phyloP scores from a whole-genome alignment of 2,888 invertebrate species.

The Melipona bicolor region DNA sequence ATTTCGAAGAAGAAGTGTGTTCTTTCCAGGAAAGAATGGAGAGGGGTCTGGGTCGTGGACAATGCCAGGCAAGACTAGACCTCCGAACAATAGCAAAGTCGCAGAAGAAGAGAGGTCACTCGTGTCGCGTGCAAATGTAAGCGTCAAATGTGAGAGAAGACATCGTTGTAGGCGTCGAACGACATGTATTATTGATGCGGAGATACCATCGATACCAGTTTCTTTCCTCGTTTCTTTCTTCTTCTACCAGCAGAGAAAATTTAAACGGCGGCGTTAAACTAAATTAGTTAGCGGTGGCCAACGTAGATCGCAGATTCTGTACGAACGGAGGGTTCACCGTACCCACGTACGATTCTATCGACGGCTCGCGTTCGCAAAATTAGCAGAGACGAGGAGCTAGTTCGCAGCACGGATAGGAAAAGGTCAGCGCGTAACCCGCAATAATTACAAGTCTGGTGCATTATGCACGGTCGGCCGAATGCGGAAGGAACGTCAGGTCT shows the following conservation, averaged over 20 bases:
- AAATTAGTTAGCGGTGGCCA: neutral
- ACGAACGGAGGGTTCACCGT: conserved; percentile 10
- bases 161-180: neutral
- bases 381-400: conserved; percentile 7
- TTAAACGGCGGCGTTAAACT: too few species aligned
- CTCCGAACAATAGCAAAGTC: conserved; percentile 47
- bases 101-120: conserved; percentile 69
- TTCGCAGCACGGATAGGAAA: conserved; percentile 7
- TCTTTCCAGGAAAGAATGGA: conserved; percentile 30
- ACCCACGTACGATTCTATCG: conserved; percentile 1
- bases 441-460: conserved; percentile 75
- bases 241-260: neutral
- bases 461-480: conserved; percentile 76
- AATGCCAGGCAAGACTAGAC: conserved; percentile 7
- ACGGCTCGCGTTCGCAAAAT: neutral
- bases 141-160: conserved; percentile 63
- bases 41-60: conserved; percentile 46
- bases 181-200: conserved; percentile 80
- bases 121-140: conserved; percentile 76
- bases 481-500: conserved; percentile 76
- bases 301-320: neutral
- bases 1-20: neutral
- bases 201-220: conserved; percentile 72
- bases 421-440: conserved; percentile 55
- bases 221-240: conserved; percentile 36